These are phyloP conservation scores for Pterocles burchelli DNA, from an alignment of 2,113 vertebrate genomes.

Conservation along the genomic window DNA sequence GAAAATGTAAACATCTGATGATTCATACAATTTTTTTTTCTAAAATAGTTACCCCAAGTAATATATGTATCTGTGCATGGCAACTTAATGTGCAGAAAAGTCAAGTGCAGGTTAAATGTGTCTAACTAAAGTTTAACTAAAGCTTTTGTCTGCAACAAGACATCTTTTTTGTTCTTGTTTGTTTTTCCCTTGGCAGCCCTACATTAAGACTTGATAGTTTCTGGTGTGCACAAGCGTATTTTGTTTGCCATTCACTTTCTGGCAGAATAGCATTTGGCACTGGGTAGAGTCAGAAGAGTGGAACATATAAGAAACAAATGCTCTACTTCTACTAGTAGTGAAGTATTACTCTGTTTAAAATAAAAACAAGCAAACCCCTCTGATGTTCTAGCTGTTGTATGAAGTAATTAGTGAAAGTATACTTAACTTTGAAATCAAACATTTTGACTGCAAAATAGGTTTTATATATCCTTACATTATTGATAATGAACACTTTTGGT, in stretches of 20 bases:
- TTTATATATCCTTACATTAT: background rate
- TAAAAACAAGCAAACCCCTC: background rate
- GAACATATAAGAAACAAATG: background rate
- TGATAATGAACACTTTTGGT: background rate
- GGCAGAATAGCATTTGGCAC: background rate
- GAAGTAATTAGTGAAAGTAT: background rate
- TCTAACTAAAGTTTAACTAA: background rate
- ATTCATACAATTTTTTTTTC: background rate
- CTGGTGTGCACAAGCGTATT: background rate
- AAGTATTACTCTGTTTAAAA: background rate
- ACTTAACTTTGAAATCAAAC: background rate
- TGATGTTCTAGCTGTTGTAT: background rate
- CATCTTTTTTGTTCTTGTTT: background rate
- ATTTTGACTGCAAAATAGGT: background rate
- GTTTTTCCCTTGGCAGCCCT: background rate
- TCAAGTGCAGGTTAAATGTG: background rate
- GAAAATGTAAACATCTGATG: background rate
- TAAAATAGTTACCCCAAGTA: background rate
- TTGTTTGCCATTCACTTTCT: background rate
- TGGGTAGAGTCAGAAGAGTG: background rate
- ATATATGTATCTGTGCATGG: background rate
- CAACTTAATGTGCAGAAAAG: background rate
- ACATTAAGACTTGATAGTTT: background rate
- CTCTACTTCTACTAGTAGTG: background rate
- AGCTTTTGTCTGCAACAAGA: background rate